Evolutionary conservation across 2,113 vertebrate genomes (phyloP), one percentile per base, ranked within the genome.

Genomic region (Sebastes schlegelii): DNA sequence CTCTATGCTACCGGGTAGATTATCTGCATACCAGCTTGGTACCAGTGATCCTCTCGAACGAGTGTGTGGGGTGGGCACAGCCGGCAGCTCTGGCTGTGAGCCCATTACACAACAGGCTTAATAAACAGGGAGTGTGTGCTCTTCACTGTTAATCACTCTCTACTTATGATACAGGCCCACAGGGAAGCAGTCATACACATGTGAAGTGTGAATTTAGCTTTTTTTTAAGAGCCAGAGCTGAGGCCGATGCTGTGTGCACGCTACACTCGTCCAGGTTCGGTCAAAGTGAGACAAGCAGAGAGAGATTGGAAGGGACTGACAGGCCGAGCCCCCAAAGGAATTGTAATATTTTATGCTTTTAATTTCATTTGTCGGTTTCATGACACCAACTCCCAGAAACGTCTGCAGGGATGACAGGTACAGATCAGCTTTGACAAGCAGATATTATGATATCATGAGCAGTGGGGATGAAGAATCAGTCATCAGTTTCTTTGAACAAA

Each of bases 61-160:
- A 73, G 68, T 65, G 64, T 71, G 78, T 75, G 51, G 77, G 79
- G 67, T 78, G 63, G 78, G 75, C 63, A 81, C 83, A 91, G 87
- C 79, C 68, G 48, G 84, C 65, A 84, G 78, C 68, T 87, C 77
- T 88, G 90, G 84, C 89, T 84, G 68, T 77, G 84, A 89, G 85
- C 85, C 87, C 88, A 83, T 93, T 92, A 92, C 87, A 92, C 91
- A 93, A 93, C 88, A 70, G 72, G 86, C 84, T 85, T 92, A 90
- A 89, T 92, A 86, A 68, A 82, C 65, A 80, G 61, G 42, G 78
- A 84, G 69, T 79, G 78, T 75, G 65, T 55, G 66, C 85, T 92
- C 88, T 60, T 87, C 77, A 75, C 81, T 79, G 87, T 86, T 90
- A 89, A 85, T 87, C 86, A 88, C 67, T 51, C 26, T 19, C 68